phyloP scores from a whole-genome alignment of 2,797 vertebrate species.

The Chelmon rostratus region DNA sequence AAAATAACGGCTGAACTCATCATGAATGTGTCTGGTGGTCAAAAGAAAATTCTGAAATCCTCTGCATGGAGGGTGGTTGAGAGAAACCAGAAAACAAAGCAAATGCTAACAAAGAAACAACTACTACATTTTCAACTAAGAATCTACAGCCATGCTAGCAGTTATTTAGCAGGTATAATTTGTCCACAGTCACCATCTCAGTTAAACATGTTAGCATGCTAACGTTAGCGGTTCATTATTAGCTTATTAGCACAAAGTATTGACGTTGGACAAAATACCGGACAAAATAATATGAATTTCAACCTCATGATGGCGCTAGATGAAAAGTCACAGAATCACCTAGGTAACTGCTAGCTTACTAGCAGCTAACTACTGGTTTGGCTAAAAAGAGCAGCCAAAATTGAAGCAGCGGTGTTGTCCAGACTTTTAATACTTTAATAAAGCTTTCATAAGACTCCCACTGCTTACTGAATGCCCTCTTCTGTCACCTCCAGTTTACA shows the following conservation, averaged over 20 bases:
- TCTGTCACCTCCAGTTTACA: too few relatives aligned
- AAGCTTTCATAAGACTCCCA: too few relatives aligned
- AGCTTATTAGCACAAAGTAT: not conserved
- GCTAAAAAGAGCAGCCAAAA: not conserved
- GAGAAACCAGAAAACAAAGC: not conserved
- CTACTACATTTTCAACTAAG: too few relatives aligned
- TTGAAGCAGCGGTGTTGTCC: not conserved
- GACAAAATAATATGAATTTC: not conserved
- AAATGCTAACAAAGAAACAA: not conserved
- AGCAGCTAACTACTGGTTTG: not conserved
- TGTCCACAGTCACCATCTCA: not conserved
- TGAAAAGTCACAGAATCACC: not conserved
- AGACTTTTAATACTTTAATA: not conserved
- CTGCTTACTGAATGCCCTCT: too few relatives aligned
- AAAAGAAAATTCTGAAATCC: constrained; percentile 1
- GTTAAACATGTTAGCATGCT: not conserved
- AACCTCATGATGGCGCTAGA: not conserved
- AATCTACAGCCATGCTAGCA: not conserved
- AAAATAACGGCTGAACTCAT: constrained; percentile 35
- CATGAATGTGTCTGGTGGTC: not conserved
- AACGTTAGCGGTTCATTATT: not conserved
- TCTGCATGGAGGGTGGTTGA: not conserved
- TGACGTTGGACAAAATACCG: not conserved
- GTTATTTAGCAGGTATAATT: not conserved
- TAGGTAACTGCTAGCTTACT: too few relatives aligned